Evolutionary conservation across 2,113 vertebrate species (phyloP).

Genomic region (Aptenodytes patagonicus): DNA sequence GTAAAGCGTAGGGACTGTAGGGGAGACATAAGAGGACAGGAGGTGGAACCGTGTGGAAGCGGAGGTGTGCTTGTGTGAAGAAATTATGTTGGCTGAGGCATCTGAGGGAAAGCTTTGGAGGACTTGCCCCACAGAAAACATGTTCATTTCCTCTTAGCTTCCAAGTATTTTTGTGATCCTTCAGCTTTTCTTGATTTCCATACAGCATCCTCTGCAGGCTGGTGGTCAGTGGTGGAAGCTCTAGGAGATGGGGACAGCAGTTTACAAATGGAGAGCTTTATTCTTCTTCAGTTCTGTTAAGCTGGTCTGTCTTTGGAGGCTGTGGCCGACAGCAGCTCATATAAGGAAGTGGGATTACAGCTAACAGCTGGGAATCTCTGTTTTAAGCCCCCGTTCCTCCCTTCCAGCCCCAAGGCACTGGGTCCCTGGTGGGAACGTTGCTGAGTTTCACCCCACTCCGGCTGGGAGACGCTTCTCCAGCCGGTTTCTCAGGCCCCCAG

Average conservation of each 20-base stretch:
- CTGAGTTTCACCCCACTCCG: fast-evolving
- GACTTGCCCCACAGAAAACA: background rate
- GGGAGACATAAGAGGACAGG: background rate
- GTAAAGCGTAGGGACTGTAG: background rate
- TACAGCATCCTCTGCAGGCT: background rate
- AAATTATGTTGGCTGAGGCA: background rate
- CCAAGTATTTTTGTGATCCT: background rate
- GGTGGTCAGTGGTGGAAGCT: background rate
- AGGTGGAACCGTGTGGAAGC: background rate
- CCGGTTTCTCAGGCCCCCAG: background rate
- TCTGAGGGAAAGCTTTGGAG: background rate
- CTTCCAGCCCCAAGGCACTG: background rate
- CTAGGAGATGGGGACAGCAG: background rate
- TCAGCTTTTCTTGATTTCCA: background rate
- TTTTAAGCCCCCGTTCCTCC: background rate
- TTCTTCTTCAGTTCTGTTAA: background rate
- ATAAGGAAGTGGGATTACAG: background rate
- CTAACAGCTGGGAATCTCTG: background rate
- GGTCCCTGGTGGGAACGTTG: background rate
- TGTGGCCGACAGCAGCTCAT: background rate
- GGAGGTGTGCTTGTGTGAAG: background rate
- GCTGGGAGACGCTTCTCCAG: background rate
- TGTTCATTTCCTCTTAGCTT: background rate
- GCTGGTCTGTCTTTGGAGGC: background rate
- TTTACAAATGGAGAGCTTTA: background rate